phyloP scores from a whole-genome alignment of 2,113 vertebrate species.

The Euleptes europaea region DNA sequence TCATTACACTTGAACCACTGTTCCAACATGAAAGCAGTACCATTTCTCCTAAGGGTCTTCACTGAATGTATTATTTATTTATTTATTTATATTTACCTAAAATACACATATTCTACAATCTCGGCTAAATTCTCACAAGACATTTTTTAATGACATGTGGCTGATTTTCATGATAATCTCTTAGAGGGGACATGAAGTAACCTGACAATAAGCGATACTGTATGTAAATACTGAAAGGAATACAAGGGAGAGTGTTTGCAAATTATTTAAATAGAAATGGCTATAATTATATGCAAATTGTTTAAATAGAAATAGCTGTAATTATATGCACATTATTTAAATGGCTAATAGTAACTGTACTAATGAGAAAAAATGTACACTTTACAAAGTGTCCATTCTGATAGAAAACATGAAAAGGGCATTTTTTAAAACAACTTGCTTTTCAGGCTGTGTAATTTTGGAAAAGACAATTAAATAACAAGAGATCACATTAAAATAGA shows the following conservation, averaged over 20 bases:
- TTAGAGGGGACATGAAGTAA: background rate
- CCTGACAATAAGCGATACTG: background rate
- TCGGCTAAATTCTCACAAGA: no score
- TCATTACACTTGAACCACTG: no score
- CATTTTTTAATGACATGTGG: background rate
- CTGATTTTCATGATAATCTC: background rate
- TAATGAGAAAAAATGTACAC: background rate
- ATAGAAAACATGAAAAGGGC: background rate
- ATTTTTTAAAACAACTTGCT: background rate
- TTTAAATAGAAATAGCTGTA: background rate
- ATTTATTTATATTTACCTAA: no score
- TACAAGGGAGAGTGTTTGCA: background rate
- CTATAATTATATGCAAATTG: background rate
- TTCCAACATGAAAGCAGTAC: no score
- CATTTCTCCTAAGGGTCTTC: no score
- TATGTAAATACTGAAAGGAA: background rate
- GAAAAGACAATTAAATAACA: background rate
- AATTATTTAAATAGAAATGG: background rate
- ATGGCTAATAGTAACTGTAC: background rate
- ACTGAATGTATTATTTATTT: no score
- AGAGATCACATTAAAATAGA: background rate
- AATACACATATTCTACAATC: no score
- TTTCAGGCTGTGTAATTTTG: background rate
- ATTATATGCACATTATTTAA: background rate
- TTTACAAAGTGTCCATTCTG: background rate